Evolutionary conservation across 2,888 invertebrate species (phyloP).

Genomic region (Drosophila atripex): DNA sequence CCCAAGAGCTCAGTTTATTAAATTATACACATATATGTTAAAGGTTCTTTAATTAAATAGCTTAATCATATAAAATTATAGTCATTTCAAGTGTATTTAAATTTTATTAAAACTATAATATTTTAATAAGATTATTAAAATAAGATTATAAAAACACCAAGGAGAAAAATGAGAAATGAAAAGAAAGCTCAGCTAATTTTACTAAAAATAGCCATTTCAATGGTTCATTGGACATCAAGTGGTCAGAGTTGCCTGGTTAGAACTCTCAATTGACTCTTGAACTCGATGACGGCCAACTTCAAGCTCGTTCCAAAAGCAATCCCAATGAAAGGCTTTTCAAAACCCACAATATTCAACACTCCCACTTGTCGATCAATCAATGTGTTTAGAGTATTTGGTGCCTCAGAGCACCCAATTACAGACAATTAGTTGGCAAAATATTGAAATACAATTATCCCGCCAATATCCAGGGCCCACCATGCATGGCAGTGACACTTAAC

Average conservation of each 20-base stretch:
- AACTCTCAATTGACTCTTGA: slow-evolving; percentile 31
- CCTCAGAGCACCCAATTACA: slow-evolving; percentile 61
- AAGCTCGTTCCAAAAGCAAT: slow-evolving; percentile 3
- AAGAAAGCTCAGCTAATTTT: slow-evolving; percentile 9
- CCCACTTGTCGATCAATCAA: slow-evolving; percentile 67
- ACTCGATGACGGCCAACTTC: slow-evolving; percentile 7
- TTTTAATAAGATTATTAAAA: too few relatives aligned
- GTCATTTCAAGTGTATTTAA: too few relatives aligned
- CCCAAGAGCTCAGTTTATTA: too few relatives aligned
- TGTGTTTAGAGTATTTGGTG: slow-evolving; percentile 42
- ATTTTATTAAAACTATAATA: too few relatives aligned
- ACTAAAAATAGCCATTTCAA: slow-evolving; percentile 7
- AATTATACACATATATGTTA: too few relatives aligned
- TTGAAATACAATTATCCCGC: slow-evolving; percentile 44
- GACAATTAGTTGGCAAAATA: slow-evolving; percentile 74
- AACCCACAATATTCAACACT: slow-evolving; percentile 33
- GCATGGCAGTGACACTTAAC: slow-evolving; percentile 57
- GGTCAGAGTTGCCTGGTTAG: slow-evolving; percentile 1
- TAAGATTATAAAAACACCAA: too few relatives aligned
- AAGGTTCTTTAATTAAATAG: too few relatives aligned
- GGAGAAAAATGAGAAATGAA: not conserved
- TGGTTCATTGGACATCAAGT: slow-evolving; percentile 10
- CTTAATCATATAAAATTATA: too few relatives aligned
- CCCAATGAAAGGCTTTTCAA: slow-evolving; percentile 37
- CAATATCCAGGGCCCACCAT: slow-evolving; percentile 57